Percentiles rank a stretch among this genome's conserved stretches.
Conservation (phyloP, 2,113 vertebrate genomes). For the Chauna torquata region DNA sequence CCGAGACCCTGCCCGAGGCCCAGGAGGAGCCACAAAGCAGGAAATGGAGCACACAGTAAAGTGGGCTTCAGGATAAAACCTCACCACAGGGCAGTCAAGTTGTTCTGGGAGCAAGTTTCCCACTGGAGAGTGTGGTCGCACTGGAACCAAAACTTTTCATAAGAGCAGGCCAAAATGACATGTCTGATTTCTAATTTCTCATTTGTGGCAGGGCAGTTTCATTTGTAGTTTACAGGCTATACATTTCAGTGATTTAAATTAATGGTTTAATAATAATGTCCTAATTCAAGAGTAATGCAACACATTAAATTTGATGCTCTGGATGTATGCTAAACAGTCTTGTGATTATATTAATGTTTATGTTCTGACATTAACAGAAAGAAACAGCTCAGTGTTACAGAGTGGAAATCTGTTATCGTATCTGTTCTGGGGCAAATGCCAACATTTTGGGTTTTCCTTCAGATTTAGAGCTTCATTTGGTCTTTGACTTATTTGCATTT, state of each 20-base stretch:
- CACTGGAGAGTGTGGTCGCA: not conserved
- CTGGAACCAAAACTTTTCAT: not conserved
- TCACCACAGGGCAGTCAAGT: not conserved
- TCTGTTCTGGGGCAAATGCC: not conserved
- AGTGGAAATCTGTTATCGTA: not conserved
- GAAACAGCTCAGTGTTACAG: not conserved
- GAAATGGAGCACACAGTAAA: not conserved
- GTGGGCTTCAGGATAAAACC: not conserved
- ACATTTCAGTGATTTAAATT: not conserved
- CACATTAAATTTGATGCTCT: not conserved
- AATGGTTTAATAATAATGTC: not conserved
- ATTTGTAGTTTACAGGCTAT: not conserved
- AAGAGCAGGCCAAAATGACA: not conserved
- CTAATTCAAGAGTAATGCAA: not conserved
- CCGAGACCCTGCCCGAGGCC: not conserved
- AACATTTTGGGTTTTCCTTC: not conserved
- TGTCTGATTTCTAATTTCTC: not conserved
- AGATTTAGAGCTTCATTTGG: not conserved
- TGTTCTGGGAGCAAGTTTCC: not conserved
- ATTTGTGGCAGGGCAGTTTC: not conserved
- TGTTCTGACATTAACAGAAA: not conserved
- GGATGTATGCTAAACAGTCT: not conserved
- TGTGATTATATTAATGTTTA: not conserved
- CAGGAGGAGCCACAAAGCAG: not conserved
- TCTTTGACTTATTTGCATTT: not conserved